Conservation (phyloP, 2,797 vertebrate species). For the Ara ararauna region DNA sequence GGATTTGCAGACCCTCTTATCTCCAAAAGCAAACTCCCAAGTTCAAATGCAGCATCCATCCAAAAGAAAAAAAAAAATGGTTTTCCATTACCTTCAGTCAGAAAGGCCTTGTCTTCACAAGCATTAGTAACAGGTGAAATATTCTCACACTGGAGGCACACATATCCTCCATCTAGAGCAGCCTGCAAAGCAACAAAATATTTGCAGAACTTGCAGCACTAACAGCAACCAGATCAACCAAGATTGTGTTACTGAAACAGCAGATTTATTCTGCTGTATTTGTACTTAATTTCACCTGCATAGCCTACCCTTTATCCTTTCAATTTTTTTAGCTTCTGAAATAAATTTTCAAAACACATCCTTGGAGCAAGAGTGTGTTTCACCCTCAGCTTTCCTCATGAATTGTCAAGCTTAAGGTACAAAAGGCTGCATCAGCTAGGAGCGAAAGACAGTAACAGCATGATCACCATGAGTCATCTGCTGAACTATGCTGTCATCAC, state of each 20-base stretch:
- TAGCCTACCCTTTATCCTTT: background rate
- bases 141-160: background rate
- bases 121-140: background rate
- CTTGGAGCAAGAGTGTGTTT: rapidly evolving
- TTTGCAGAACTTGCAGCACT: background rate
- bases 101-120: background rate
- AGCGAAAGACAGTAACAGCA: constrained; percentile 81
- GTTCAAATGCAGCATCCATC: rapidly evolving
- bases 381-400: background rate
- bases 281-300: background rate
- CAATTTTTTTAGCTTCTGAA: background rate
- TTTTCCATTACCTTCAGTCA: background rate
- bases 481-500: constrained; percentile 93
- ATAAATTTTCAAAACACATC: background rate
- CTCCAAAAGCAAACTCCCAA: background rate
- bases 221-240: background rate
- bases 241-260: background rate
- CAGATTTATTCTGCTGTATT: background rate
- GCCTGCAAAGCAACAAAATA: background rate
- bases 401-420: background rate
- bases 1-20: background rate
- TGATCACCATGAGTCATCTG: constrained; percentile 81
- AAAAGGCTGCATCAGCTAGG: constrained; percentile 86
- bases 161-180: background rate
- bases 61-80: background rate